Percentiles rank a stretch among this genome's conserved stretches.
phyloP scores from a whole-genome alignment of 2,888 invertebrate genomes.

The Zygothrica quintamaculata region DNA sequence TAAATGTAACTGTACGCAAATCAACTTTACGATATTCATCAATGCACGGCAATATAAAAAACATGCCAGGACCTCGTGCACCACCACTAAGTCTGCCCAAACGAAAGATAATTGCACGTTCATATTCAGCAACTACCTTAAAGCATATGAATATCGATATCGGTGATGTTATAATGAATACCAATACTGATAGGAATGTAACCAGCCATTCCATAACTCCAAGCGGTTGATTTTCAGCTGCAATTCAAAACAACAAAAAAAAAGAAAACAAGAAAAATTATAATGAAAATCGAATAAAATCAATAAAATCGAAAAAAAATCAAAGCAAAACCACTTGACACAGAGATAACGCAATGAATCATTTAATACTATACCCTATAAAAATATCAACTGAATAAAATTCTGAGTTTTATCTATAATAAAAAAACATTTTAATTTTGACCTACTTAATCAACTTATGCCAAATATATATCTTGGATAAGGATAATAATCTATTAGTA shows the following conservation, averaged over 20 bases:
- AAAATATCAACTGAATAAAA: too few species aligned
- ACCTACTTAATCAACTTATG: too few species aligned
- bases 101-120: constrained; percentile 94
- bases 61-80: constrained; percentile 91
- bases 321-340: too few species aligned
- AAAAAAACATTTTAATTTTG: too few species aligned
- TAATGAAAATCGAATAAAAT: not conserved
- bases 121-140: constrained; percentile 95
- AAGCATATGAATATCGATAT: constrained; percentile 94
- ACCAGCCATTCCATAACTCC: constrained; percentile 91
- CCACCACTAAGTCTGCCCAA: constrained; percentile 88
- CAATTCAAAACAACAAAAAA: constrained; percentile 19
- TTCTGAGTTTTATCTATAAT: too few species aligned
- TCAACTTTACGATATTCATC: constrained; percentile 97
- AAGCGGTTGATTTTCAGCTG: constrained; percentile 87
- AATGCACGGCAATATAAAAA: constrained; percentile 97
- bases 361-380: too few species aligned
- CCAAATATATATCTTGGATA: too few species aligned
- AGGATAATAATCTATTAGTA: too few species aligned
- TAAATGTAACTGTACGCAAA: constrained; percentile 96
- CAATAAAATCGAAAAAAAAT: too few species aligned
- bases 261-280: not conserved
- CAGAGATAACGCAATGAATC: too few species aligned
- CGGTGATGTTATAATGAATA: constrained; percentile 91
- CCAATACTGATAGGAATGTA: constrained; percentile 89